Evolutionary conservation across 2,888 invertebrate species (phyloP).

Genomic region (Dicyrtomina minuta): DNA sequence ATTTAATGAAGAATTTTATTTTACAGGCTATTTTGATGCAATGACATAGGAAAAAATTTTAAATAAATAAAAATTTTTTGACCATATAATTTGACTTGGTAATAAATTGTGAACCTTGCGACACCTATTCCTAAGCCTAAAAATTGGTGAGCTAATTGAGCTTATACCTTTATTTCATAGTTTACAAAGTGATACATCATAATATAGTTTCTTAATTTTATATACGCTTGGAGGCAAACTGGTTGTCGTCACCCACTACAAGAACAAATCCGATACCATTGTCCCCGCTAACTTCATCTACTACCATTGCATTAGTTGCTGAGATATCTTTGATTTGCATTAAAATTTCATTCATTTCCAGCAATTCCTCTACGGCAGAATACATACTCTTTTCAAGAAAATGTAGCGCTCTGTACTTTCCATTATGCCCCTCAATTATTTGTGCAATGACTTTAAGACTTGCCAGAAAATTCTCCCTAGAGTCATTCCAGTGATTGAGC

Average conservation of each 20-base stretch:
- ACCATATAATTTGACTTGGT: too few relatives aligned
- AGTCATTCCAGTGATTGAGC: constrained; percentile 11
- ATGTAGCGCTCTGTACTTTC: constrained; percentile 9
- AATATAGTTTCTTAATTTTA: too few relatives aligned
- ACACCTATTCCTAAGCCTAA: too few relatives aligned
- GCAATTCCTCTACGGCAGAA: not conserved
- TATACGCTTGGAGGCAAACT: not conserved
- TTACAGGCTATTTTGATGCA: too few relatives aligned
- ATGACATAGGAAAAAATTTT: too few relatives aligned
- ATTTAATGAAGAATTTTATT: too few relatives aligned
- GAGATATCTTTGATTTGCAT: not conserved
- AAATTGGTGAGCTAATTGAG: too few relatives aligned
- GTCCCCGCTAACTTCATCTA: constrained; percentile 13
- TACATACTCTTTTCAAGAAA: constrained; percentile 20
- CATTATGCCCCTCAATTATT: not conserved
- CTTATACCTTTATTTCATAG: too few relatives aligned
- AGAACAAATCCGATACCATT: constrained; percentile 20
- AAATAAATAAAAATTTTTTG: too few relatives aligned
- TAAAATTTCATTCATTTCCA: constrained; percentile 13
- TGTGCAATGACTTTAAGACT: constrained; percentile 7
- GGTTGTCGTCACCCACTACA: not conserved
- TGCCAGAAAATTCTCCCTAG: constrained; percentile 3
- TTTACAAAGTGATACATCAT: too few relatives aligned
- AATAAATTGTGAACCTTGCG: too few relatives aligned
- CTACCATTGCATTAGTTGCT: not conserved